A percentile compares a stretch with the other conserved stretches of the same genome.
Conservation (phyloP, 2,888 invertebrate species). For the Habroteleia sp. region DNA sequence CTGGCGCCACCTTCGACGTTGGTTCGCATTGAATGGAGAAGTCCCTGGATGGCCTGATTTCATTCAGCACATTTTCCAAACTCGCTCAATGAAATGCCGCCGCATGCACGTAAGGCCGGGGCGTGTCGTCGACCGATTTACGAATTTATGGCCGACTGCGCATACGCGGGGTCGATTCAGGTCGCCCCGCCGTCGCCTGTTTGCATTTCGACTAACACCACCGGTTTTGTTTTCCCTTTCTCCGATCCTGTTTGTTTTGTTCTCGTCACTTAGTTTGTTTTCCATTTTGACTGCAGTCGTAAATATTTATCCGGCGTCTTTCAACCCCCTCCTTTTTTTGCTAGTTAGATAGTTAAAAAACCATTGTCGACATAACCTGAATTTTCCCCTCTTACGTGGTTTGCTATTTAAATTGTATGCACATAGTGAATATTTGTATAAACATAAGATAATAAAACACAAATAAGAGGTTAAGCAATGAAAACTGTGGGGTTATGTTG, state of each 20-base stretch:
- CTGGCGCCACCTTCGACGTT: constrained; percentile 57
- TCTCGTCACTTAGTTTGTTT: constrained; percentile 31
- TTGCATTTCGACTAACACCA: constrained; percentile 31
- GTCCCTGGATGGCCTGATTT: constrained; percentile 70
- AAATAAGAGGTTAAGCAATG: no score
- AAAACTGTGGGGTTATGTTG: no score
- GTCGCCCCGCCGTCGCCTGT: constrained; percentile 28
- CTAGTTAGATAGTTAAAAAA: no score
- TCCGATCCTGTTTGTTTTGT: constrained; percentile 28
- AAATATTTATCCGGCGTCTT: constrained; percentile 27
- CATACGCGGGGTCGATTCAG: constrained; percentile 60
- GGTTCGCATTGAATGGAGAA: constrained; percentile 66
- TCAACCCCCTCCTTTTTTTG: no score
- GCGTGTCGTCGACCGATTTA: constrained; percentile 63
- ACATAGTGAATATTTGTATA: no score
- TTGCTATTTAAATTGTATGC: no score
- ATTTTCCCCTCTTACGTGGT: no score
- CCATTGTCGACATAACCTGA: no score
- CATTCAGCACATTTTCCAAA: constrained; percentile 68
- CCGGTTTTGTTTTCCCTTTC: constrained; percentile 14
- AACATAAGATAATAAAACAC: no score
- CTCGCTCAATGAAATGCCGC: constrained; percentile 66
- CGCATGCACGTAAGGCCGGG: constrained; percentile 57
- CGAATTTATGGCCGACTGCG: constrained; percentile 61
- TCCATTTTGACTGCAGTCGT: constrained; percentile 7